Evolutionary conservation across 2,797 vertebrate genomes (phyloP).

Genomic region (Australoheros facetus): DNA sequence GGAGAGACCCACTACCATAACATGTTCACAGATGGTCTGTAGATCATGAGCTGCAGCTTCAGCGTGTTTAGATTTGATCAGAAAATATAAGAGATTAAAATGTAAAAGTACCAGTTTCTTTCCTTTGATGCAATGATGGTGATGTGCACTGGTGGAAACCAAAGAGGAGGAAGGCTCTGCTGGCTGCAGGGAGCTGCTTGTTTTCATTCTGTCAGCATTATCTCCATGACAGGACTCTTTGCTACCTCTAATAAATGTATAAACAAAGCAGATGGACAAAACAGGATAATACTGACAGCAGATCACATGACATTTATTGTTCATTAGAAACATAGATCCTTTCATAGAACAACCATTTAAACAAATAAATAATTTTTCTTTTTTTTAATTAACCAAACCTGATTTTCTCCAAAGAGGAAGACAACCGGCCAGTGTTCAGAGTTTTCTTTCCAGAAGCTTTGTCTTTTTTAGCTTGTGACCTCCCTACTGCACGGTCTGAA

Average conservation of each 20-base stretch:
- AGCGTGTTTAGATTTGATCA: background rate
- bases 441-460: constrained; percentile 48
- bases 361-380: background rate
- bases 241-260: constrained; percentile 43
- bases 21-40: background rate
- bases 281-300: background rate
- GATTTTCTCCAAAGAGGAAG: constrained; percentile 35
- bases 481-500: constrained; percentile 6
- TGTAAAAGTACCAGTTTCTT: constrained; percentile 60
- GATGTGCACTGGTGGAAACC: constrained; percentile 25
- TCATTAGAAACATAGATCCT: background rate
- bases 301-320: background rate
- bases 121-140: constrained; percentile 41
- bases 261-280: background rate
- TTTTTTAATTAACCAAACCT: constrained; percentile 44
- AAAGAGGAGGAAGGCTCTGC: constrained; percentile 47
- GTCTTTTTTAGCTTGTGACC: constrained; percentile 47
- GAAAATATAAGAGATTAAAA: background rate
- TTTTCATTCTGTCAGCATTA: constrained; percentile 55
- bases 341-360: background rate
- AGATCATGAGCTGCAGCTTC: background rate
- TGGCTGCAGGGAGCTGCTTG: constrained; percentile 54
- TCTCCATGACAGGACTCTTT: constrained; percentile 36
- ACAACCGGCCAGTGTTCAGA: background rate
- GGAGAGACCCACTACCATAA: background rate